phyloP scores from a whole-genome alignment of 2,797 vertebrate genomes.

The Danio choprae region DNA sequence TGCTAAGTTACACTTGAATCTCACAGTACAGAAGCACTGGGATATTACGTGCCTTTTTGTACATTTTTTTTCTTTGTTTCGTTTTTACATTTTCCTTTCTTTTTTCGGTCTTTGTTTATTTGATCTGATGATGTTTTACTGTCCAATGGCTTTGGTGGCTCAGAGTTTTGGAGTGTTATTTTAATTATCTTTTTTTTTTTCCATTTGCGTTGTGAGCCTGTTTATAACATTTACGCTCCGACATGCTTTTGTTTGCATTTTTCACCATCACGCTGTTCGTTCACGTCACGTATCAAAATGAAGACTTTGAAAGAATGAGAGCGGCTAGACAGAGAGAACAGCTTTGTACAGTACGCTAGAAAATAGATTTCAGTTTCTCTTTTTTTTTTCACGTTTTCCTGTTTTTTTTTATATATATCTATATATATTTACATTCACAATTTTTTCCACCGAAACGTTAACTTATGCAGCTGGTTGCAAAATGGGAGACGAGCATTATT shows the following conservation, averaged over 20 bases:
- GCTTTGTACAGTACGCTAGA: constrained; percentile 86
- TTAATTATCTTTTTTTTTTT: constrained; percentile 62
- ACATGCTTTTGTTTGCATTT: constrained; percentile 72
- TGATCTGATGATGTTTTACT: constrained; percentile 79
- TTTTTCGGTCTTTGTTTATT: constrained; percentile 57
- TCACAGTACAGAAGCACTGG: constrained; percentile 99
- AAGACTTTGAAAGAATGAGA: constrained; percentile 42
- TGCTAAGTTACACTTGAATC: constrained; percentile 99
- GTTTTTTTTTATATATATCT: constrained; percentile 69
- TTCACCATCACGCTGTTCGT: constrained; percentile 81
- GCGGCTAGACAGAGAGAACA: constrained; percentile 76
- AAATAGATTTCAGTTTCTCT: constrained; percentile 52
- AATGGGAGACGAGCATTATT: constrained; percentile 84
- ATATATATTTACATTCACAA: constrained; percentile 60
- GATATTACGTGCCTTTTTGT: constrained; percentile 99
- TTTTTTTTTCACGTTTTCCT: constrained; percentile 61
- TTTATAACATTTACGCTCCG: constrained; percentile 81
- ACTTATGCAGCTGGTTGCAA: constrained; percentile 89
- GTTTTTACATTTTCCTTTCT: constrained; percentile 68
- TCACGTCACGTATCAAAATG: constrained; percentile 38
- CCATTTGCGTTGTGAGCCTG: constrained; percentile 75
- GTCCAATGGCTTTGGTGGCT: constrained; percentile 93
- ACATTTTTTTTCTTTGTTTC: constrained; percentile 83
- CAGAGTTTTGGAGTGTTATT: constrained; percentile 82
- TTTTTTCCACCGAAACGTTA: constrained; percentile 69